A percentile compares a stretch with the other conserved stretches of the same genome.
phyloP scores from a whole-genome alignment of 2,797 vertebrate species.

The Lutjanus argentimaculatus region DNA sequence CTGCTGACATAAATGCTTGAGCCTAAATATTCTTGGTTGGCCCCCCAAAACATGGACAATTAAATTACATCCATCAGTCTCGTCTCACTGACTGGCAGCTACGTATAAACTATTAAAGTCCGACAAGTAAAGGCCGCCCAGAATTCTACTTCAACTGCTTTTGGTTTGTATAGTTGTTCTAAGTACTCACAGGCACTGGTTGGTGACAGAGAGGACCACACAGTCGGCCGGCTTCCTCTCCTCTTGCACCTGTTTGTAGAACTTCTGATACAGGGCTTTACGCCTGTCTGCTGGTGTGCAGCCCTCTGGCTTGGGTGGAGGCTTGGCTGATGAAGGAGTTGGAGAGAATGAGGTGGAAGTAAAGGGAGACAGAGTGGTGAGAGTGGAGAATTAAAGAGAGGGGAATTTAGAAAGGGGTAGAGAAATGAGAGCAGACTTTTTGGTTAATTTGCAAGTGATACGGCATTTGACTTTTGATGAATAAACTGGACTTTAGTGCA shows the following conservation, averaged over 20 bases:
- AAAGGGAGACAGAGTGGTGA: not conserved
- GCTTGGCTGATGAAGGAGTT: not conserved
- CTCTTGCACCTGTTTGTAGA: slow-evolving; percentile 86
- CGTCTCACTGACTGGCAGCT: not conserved
- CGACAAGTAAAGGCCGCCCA: not conserved
- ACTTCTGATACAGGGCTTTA: slow-evolving; percentile 84
- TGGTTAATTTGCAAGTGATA: not conserved
- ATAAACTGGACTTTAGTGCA: not conserved
- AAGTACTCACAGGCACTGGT: slow-evolving; percentile 84
- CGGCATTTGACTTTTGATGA: not conserved
- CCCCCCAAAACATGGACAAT: not conserved
- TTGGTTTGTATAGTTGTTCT: not conserved
- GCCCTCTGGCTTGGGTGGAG: slow-evolving; percentile 62
- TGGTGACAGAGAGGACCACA: slow-evolving; percentile 85
- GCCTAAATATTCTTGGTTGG: not conserved
- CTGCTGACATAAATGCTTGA: not conserved
- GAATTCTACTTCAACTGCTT: not conserved
- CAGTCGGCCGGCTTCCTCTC: slow-evolving; percentile 84
- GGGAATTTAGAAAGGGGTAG: not conserved
- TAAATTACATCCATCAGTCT: not conserved
- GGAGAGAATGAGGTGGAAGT: not conserved
- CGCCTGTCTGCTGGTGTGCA: slow-evolving; percentile 76
- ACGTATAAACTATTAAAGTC: slow-evolving; percentile 2
- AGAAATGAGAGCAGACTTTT: not conserved
- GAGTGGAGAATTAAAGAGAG: not conserved